Evolutionary conservation across 2,888 invertebrate genomes (phyloP), one percentile per base, ranked within the genome.

Genomic region (Drosophila paranaensis): DNA sequence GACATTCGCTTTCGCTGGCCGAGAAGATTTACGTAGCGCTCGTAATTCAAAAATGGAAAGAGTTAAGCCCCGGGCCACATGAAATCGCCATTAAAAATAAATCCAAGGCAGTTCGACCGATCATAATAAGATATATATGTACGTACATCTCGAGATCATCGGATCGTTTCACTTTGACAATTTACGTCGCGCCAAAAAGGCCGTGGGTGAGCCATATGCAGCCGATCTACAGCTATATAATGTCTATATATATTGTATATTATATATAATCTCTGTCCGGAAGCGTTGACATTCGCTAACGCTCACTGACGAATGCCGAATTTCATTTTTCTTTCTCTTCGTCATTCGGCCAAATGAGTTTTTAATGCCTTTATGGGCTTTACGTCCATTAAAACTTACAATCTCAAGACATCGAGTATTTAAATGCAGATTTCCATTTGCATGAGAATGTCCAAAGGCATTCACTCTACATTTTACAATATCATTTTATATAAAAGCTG

Each of bases 31-130:
- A 88, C 82, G 79, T 33, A 39, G 37, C 45, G 33, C 14, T 64
- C 73, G 65, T 83, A 86, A 82, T 66, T 89, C 78, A 82, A 83
- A 88, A 88, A 71, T 77, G 77, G 76, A 73, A 85, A 73, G 74
- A 69, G 81, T 88, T 84, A 86, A 88, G 86, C 84, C 89, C 63
- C 51, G 69, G 77, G 80, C 65, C 82, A 60, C 79, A 82, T 79
- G 79, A 83, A 77, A 82, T 66, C 54, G 69, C 70, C 83, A 86
- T 83, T 78, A 86, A 84, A 88, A 80, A 81, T 82, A 86, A 83
- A 88, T 82, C 89, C 83, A 60, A 58, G 69, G 63, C 72, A 78
- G 66, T 56, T 72, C 61, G 60, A 65, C 70, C 71, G 61, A 84
- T 88, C 75, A 78, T 77, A 79, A 74, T 68, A 79, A 4, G 39